These are phyloP conservation scores for Urocyon cinereoargenteus DNA, from an alignment of 2,797 vertebrate species.

Conservation along the genomic window DNA sequence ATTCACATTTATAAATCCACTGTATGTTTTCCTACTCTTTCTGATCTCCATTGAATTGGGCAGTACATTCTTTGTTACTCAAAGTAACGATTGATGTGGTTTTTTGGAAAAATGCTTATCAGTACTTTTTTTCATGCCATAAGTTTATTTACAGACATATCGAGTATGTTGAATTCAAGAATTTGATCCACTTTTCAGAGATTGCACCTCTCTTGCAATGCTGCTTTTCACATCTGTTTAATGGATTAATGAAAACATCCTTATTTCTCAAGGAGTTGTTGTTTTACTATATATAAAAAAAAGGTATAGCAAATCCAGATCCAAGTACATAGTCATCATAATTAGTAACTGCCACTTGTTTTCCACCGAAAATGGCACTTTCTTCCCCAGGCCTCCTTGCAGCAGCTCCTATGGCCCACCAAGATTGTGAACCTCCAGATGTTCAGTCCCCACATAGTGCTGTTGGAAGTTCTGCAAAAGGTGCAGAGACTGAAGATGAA, in stretches of 20 bases:
- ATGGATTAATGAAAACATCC: background rate
- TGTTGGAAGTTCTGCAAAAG: background rate
- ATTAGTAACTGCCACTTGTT: background rate
- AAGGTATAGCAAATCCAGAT: background rate
- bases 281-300: background rate
- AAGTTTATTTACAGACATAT: background rate
- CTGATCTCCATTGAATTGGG: background rate
- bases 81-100: conserved; percentile 3
- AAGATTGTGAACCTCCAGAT: too few species aligned
- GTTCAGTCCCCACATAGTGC: too few species aligned
- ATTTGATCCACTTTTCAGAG: background rate
- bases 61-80: conserved; percentile 12
- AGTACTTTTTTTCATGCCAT: background rate
- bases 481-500: background rate
- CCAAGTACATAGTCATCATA: background rate
- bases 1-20: background rate
- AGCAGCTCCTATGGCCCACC: background rate
- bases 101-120: conserved; percentile 14
- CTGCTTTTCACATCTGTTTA: background rate
- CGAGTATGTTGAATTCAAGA: background rate
- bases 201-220: background rate
- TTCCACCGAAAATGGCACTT: background rate
- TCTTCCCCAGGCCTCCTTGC: background rate
- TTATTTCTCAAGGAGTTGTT: background rate
- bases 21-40: background rate